These are phyloP conservation scores for Glaucopsyche alexis DNA, from an alignment of 2,888 invertebrate genomes.

Conservation along the genomic window DNA sequence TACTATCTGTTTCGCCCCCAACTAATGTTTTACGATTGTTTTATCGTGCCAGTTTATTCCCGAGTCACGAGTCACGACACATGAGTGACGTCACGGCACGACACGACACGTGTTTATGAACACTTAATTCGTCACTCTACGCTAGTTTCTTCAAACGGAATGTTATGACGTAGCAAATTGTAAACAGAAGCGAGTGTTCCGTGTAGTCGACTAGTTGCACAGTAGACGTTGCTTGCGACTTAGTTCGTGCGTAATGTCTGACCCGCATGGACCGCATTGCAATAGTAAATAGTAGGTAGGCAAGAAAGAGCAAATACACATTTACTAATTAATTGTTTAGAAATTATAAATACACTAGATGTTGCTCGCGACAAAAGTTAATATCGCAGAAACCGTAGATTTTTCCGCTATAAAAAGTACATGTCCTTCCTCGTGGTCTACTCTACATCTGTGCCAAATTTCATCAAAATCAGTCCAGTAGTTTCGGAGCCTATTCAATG, in stretches of 20 bases:
- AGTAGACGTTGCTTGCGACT: background rate
- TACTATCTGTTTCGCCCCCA: background rate
- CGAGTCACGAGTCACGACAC: slow-evolving; percentile 18
- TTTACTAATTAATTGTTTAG: too few species aligned
- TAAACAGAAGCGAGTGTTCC: slow-evolving; percentile 16
- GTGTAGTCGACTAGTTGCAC: background rate
- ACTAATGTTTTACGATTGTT: slow-evolving; percentile 38
- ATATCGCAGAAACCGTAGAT: too few species aligned
- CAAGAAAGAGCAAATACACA: too few species aligned
- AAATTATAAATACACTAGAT: too few species aligned
- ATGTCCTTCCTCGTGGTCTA: too few species aligned
- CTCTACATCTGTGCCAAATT: too few species aligned
- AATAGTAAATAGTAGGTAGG: too few species aligned
- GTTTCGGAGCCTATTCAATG: too few species aligned
- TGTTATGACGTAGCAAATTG: slow-evolving; percentile 29
- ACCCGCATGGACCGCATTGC: too few species aligned
- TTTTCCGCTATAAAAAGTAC: too few species aligned
- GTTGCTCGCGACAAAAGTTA: too few species aligned
- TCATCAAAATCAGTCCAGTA: too few species aligned
- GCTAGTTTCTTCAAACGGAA: slow-evolving; percentile 45
- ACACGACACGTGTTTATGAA: slow-evolving; percentile 35
- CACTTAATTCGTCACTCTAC: slow-evolving; percentile 46
- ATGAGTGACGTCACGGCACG: slow-evolving; percentile 29
- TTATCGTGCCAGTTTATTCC: slow-evolving; percentile 36
- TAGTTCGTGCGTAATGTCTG: background rate